A percentile compares a stretch with the other conserved stretches of the same genome.
Conservation (phyloP, 2,113 vertebrate genomes). For the Saiga tatarica region DNA sequence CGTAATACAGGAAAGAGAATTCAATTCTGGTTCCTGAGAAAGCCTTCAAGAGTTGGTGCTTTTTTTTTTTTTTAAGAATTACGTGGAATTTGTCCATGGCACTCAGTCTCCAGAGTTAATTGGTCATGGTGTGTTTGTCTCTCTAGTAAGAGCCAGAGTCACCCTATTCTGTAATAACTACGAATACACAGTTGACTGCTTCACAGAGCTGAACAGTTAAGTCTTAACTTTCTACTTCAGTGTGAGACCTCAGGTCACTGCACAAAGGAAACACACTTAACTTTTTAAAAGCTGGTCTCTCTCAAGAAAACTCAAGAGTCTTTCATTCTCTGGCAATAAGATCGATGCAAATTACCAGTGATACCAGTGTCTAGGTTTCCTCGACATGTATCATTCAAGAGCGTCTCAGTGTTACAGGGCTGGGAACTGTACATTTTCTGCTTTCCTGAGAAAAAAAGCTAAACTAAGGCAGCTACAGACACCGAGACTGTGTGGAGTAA, state of each 20-base stretch:
- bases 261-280: background rate
- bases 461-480: background rate
- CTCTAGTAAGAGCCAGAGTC: conserved; percentile 42
- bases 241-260: conserved; percentile 4
- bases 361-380: conserved; percentile 80
- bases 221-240: background rate
- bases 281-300: conserved; percentile 48
- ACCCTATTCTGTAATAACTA: background rate
- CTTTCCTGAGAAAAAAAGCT: conserved; percentile 68
- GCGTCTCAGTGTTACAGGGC: conserved; percentile 71
- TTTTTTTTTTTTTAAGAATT: background rate
- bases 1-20: background rate
- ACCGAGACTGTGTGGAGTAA: background rate
- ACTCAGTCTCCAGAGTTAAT: conserved; percentile 26
- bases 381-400: conserved; percentile 82
- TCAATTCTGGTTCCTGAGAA: conserved; percentile 10
- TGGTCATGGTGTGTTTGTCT: conserved; percentile 39
- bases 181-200: background rate
- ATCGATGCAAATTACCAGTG: conserved; percentile 66
- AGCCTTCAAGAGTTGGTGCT: background rate
- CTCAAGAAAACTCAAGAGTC: conserved; percentile 62
- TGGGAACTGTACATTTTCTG: conserved; percentile 63
- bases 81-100: background rate
- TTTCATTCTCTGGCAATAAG: conserved; percentile 48
- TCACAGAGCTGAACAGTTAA: background rate